phyloP scores from a whole-genome alignment of 1,140 invertebrate species.

The Aradophagus sp. region DNA sequence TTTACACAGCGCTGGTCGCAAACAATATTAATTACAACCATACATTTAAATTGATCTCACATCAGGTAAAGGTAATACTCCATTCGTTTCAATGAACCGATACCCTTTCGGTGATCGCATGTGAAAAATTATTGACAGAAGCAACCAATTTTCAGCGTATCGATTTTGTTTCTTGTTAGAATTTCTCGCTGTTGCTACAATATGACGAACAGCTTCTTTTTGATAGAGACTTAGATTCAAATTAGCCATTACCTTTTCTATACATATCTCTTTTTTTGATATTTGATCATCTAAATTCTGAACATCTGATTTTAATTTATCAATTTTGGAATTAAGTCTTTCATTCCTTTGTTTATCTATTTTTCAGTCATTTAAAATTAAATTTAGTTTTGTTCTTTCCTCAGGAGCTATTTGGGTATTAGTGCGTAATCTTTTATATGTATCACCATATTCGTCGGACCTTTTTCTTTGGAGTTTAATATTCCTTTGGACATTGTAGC shows the following conservation, averaged over 20 bases:
- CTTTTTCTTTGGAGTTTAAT: not conserved
- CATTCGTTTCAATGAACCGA: slow-evolving; percentile 19
- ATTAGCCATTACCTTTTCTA: slow-evolving; percentile 8
- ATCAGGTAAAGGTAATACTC: slow-evolving; percentile 45
- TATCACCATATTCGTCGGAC: not conserved
- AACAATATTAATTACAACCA: slow-evolving; percentile 1
- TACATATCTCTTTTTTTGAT: slow-evolving; percentile 1
- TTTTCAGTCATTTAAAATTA: not conserved
- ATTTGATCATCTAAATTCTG: slow-evolving; percentile 1
- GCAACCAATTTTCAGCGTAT: slow-evolving; percentile 51
- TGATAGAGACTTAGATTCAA: slow-evolving; percentile 9
- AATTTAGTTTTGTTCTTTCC: slow-evolving; percentile 3
- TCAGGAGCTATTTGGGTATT: slow-evolving; percentile 1
- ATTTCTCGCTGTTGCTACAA: slow-evolving; percentile 16
- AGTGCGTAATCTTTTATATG: slow-evolving; percentile 8
- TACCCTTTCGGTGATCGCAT: slow-evolving; percentile 44
- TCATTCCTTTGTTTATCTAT: slow-evolving; percentile 6
- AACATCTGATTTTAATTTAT: slow-evolving; percentile 3
- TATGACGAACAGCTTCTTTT: slow-evolving; percentile 14
- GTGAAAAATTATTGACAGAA: slow-evolving; percentile 43
- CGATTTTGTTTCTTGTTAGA: slow-evolving; percentile 19
- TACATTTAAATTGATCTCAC: slow-evolving; percentile 47
- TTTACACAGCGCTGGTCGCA: too few species aligned
- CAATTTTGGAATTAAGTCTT: slow-evolving; percentile 1
- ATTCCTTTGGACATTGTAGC: slow-evolving; percentile 1